A percentile compares a stretch with the other conserved stretches of the same genome.
Evolutionary conservation across 2,888 invertebrate genomes (phyloP).

Genomic region (Cybosia mesomella): DNA sequence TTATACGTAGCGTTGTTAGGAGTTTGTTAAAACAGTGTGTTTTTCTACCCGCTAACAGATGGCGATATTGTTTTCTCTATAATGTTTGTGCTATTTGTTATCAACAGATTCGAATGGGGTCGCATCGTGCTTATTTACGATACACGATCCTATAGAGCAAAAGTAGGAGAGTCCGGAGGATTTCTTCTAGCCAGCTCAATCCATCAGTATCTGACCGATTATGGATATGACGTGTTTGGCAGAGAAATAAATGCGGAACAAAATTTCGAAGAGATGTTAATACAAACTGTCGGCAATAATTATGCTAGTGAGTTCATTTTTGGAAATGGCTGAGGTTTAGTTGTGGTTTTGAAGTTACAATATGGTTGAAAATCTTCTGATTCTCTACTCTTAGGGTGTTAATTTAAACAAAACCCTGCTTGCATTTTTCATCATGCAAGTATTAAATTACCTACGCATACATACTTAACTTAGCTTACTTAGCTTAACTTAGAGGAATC

Average conservation of each 20-base stretch:
- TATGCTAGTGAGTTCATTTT: slow-evolving; percentile 85
- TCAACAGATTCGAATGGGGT: slow-evolving; percentile 90
- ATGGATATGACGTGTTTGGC: slow-evolving; percentile 66
- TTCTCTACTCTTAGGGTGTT: background rate
- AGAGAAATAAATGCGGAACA: slow-evolving; percentile 71
- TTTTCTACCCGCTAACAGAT: slow-evolving; percentile 60
- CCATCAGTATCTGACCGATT: slow-evolving; percentile 85
- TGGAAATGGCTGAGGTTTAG: slow-evolving; percentile 25
- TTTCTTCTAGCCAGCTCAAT: slow-evolving; percentile 92
- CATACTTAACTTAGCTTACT: no score
- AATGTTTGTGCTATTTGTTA: slow-evolving; percentile 35
- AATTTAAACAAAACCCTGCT: background rate
- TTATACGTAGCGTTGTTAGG: slow-evolving; percentile 27
- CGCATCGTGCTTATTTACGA: slow-evolving; percentile 92
- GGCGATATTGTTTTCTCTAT: slow-evolving; percentile 44
- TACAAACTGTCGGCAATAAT: slow-evolving; percentile 81
- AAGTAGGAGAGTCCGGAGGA: slow-evolving; percentile 91
- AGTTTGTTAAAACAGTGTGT: slow-evolving; percentile 23
- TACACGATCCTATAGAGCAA: slow-evolving; percentile 89
- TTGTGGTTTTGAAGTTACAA: slow-evolving; percentile 9
- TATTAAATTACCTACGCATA: background rate
- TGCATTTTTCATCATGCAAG: background rate
- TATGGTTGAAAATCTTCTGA: background rate
- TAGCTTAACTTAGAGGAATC: no score
- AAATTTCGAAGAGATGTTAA: slow-evolving; percentile 82